Evolutionary conservation across 1,140 invertebrate species (phyloP), one percentile per base, ranked within the genome.

Genomic region (Lepidostoma basale): DNA sequence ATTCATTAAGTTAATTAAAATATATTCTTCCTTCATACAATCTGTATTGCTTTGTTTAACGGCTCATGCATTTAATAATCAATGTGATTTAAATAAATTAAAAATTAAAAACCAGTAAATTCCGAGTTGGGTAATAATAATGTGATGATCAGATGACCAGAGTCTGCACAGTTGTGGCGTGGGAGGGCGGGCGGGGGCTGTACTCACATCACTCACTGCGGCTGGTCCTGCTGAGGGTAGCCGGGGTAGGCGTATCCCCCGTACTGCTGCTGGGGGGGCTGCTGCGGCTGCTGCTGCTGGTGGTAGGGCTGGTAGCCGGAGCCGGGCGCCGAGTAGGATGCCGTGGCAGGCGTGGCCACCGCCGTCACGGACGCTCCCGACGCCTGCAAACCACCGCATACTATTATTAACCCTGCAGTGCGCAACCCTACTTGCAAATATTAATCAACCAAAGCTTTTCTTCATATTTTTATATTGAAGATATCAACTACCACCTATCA

Each of bases 281-380:
- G 59, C 3, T 20, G 25, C 42, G 47, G 69, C 40, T 68, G 70
- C 42, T 56, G 42, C 47, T 44, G 26, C 18, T 44, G 28, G 26
- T 56, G 60, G 18, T 63, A 26, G 20, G 36, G 54, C 40, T 72
- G 65, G n/a, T 68, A 68, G n/a, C 60, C 69, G 9, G 40, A 66
- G 23, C 56, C 62, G 3, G 28, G 59, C 2, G 54, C 59, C 8
- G 54, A 23, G 28, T 54, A 64, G 5, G 59, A 44, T 3, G 56
- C 64, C 20, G 40, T 74, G 25, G 75, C 73, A 2, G 72, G 72
- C 12, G 74, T 78, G 16, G 44, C 67, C 25, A 65, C 69, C 10
- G 56, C 49, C 10, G 52, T 60, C 9, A 44, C 65, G 18, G 62
- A 33, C 26, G 33, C 33, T 36, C 63, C 68, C 10, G 39, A 8